Evolutionary conservation across 2,113 vertebrate species (phyloP).

Genomic region (Leucopsar rothschildi): DNA sequence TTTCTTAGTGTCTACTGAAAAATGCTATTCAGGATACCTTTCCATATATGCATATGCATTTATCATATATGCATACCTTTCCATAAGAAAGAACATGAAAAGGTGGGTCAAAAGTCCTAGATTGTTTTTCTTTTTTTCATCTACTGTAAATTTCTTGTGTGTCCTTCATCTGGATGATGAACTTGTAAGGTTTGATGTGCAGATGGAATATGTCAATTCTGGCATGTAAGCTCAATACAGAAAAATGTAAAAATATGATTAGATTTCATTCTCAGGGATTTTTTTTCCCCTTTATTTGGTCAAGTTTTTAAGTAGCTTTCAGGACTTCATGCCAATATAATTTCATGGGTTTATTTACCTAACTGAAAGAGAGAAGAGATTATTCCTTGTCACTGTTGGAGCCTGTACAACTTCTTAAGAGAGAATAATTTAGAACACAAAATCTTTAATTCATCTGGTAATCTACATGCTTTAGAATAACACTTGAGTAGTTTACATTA

Average conservation of each 20-base stretch:
- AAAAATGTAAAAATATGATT: neutral
- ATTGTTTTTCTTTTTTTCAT: neutral
- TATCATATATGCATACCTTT: neutral
- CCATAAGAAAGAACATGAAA: neutral
- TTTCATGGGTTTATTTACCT: neutral
- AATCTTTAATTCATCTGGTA: neutral
- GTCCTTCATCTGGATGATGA: neutral
- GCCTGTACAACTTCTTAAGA: neutral
- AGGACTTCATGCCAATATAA: neutral
- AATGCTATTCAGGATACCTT: neutral
- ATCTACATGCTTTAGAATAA: neutral
- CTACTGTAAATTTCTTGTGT: neutral
- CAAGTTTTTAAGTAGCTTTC: neutral
- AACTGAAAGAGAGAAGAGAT: neutral
- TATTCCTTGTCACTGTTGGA: neutral
- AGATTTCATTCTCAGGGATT: neutral
- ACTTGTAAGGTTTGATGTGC: neutral
- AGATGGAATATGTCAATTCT: neutral
- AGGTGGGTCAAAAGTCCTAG: neutral
- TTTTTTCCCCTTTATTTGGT: neutral
- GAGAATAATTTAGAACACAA: neutral
- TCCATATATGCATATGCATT: neutral
- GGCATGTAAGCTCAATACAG: neutral
- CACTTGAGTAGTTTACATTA: neutral
- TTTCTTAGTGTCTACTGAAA: neutral